Evolutionary conservation across 2,888 invertebrate genomes (phyloP).

Genomic region (Polylopha cassiicola): DNA sequence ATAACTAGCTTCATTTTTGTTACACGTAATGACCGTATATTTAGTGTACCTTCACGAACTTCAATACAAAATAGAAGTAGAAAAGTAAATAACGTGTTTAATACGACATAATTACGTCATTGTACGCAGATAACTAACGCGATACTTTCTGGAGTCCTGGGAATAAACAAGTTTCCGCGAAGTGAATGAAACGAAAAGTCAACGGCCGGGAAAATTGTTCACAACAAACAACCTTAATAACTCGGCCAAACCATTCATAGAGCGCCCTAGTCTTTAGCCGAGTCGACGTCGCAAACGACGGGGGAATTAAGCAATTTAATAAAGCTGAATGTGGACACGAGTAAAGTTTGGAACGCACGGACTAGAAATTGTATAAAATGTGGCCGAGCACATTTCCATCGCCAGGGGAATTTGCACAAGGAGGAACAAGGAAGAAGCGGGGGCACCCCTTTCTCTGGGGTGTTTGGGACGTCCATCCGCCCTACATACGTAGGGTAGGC

Average conservation of each 20-base stretch:
- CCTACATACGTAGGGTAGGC: slow-evolving; percentile 71
- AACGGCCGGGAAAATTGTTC: slow-evolving; percentile 56
- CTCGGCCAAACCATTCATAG: slow-evolving; percentile 51
- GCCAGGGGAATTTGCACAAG: slow-evolving; percentile 77
- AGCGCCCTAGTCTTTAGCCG: slow-evolving; percentile 41
- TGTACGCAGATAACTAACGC: slow-evolving; percentile 21
- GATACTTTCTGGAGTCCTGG: slow-evolving; percentile 30
- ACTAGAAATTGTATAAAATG: slow-evolving; percentile 77
- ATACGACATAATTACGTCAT: no score
- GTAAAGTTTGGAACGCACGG: slow-evolving; percentile 57
- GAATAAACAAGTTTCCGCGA: slow-evolving; percentile 35
- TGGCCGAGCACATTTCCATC: slow-evolving; percentile 76
- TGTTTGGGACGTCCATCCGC: slow-evolving; percentile 61
- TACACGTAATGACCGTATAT: no score
- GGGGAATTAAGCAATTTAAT: slow-evolving; percentile 30
- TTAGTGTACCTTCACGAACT: no score
- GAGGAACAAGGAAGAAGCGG: slow-evolving; percentile 74
- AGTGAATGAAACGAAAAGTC: slow-evolving; percentile 62
- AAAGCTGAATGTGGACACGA: slow-evolving; percentile 33
- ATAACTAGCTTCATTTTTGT: no score
- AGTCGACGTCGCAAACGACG: slow-evolving; percentile 26
- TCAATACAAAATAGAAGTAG: no score
- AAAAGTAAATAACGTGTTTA: no score
- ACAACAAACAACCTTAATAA: slow-evolving; percentile 59
- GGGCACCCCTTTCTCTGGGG: slow-evolving; percentile 72